phyloP scores from a whole-genome alignment of 2,888 invertebrate genomes.

The Therioaphis trifolii region DNA sequence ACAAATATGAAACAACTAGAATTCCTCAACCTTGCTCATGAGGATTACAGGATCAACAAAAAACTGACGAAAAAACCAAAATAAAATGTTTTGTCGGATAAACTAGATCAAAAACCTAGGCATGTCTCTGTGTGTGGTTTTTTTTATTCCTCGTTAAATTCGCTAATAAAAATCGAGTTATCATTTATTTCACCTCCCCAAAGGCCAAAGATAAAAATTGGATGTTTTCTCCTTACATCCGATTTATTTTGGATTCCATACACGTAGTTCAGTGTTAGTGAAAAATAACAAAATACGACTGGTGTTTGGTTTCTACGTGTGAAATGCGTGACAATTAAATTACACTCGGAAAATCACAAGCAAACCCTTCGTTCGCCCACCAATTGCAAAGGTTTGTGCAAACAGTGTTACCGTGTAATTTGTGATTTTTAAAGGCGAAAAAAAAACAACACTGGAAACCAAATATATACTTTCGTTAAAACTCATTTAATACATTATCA shows the following conservation, averaged over 20 bases:
- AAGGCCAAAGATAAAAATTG: constrained; percentile 50
- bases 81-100: no score
- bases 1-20: no score
- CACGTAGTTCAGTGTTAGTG: constrained; percentile 40
- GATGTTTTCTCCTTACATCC: constrained; percentile 16
- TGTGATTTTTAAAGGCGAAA: constrained; percentile 49
- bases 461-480: neutral
- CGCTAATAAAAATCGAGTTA: constrained; percentile 58
- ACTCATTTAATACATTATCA: constrained; percentile 21
- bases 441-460: constrained; percentile 13
- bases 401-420: constrained; percentile 54
- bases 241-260: constrained; percentile 48
- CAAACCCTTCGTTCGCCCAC: neutral
- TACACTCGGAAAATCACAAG: constrained; percentile 48
- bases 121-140: constrained; percentile 21
- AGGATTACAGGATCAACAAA: no score
- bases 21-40: no score
- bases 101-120: constrained; percentile 29
- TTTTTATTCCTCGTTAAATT: constrained; percentile 40
- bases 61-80: no score
- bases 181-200: constrained; percentile 43
- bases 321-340: constrained; percentile 58
- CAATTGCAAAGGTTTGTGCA: constrained; percentile 34
- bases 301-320: constrained; percentile 60
- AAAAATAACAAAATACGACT: constrained; percentile 50